Evolutionary conservation across 2,113 vertebrate genomes (phyloP), one percentile per base, ranked within the genome.

Genomic region (Todiramphus chloris): DNA sequence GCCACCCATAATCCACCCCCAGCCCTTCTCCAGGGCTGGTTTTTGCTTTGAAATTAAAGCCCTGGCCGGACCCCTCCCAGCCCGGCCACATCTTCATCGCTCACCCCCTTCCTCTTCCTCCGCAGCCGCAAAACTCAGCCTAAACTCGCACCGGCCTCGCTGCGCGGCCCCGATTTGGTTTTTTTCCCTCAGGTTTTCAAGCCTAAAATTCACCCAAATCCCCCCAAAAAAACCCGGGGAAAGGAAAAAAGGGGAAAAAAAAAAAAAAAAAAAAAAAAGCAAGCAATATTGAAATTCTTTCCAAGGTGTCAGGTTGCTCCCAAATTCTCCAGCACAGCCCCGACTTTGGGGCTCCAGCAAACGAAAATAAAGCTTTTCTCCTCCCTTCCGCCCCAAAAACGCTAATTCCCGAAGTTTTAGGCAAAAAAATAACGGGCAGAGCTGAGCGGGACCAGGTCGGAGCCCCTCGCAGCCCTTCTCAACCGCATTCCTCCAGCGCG

Each of bases 261-360:
- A 5, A 12, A n/a, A n/a, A n/a, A n/a, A 3, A 5, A 5, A 10
- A 7, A 28, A 46, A 19, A 31, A 55, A 13, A 2, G 3, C 3
- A 2, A 18, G 3, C 12, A 7, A 12, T 11, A 12, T 16, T 4
- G 13, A 70, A 92, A 94, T 68, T 44, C 72, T 76, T 69, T 43
- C 75, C 79, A 6, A 88, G 67, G 89, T 76, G 93, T 95, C 89
- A 35, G 73, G 18, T 92, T 83, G 62, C 67, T 82, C 72, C 85
- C 33, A 10, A 50, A 62, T n/a, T 73, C 87, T 56, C 30, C 60
- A 12, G 39, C 53, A 5, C 37, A 53, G 68, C 46, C 70, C 51
- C 46, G 90, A 30, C 60, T 87, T 67, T 25, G 27, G 92, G 73
- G 56, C 39, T 95, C 44, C 31, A 8, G 75, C 17, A 19, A 88